phyloP scores from a whole-genome alignment of 2,888 invertebrate species.

The Unio pictorum region DNA sequence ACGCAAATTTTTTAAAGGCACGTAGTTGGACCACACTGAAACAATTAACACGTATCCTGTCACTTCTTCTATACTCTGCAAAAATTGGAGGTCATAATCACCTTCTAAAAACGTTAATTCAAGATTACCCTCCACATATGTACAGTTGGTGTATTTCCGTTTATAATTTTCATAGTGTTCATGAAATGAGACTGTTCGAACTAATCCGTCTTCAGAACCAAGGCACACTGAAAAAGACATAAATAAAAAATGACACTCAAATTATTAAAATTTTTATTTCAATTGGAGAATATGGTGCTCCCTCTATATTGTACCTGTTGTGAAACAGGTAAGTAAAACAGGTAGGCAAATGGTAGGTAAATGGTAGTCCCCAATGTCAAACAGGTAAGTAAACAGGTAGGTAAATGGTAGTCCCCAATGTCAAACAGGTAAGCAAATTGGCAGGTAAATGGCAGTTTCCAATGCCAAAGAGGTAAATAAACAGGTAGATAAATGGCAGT shows the following conservation, averaged over 20 bases:
- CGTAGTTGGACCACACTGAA: constrained; percentile 87
- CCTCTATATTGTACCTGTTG: too few species aligned
- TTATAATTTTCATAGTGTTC: constrained; percentile 51
- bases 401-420: too few species aligned
- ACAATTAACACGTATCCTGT: constrained; percentile 97
- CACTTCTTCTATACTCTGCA: constrained; percentile 91
- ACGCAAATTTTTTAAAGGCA: constrained; percentile 89
- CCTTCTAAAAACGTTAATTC: constrained; percentile 91
- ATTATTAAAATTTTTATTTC: too few species aligned
- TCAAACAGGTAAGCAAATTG: too few species aligned
- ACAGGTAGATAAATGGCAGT: too few species aligned
- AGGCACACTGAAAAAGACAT: constrained; percentile 56
- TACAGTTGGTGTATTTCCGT: constrained; percentile 91
- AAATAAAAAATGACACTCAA: constrained; percentile 3
- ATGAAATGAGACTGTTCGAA: constrained; percentile 34
- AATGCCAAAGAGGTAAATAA: too few species aligned
- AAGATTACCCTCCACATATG: constrained; percentile 97
- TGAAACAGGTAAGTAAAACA: too few species aligned
- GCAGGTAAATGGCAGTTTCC: too few species aligned
- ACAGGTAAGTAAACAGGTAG: too few species aligned
- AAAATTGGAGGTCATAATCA: constrained; percentile 89
- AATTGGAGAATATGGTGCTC: too few species aligned
- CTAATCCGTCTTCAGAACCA: constrained; percentile 54
- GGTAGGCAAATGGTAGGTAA: too few species aligned
- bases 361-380: too few species aligned